Evolutionary conservation across 2,888 invertebrate species (phyloP).

Genomic region (Leucophora obtusa): DNA sequence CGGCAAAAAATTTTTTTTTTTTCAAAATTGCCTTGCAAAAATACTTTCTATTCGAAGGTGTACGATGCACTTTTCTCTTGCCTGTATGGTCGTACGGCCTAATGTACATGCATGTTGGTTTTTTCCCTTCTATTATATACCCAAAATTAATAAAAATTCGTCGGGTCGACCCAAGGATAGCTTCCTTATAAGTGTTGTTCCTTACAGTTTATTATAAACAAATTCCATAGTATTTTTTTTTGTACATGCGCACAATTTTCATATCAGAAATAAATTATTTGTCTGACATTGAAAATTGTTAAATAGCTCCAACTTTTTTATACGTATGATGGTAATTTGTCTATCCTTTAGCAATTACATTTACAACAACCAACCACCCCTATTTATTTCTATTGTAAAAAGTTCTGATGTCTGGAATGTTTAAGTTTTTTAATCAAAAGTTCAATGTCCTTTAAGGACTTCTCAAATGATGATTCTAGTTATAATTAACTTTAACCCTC

Average conservation of each 20-base stretch:
- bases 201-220: too few species aligned
- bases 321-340: slow-evolving; percentile 7
- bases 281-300: slow-evolving; percentile 46
- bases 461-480: neutral
- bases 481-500: too few species aligned
- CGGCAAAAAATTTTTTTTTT: too few species aligned
- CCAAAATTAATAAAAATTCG: too few species aligned
- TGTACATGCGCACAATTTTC: slow-evolving; percentile 3
- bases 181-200: too few species aligned
- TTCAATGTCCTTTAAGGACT: slow-evolving; percentile 13
- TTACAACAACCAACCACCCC: slow-evolving; percentile 23
- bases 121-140: too few species aligned
- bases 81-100: too few species aligned
- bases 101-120: too few species aligned
- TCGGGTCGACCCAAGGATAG: too few species aligned
- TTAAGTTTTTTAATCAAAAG: slow-evolving; percentile 6
- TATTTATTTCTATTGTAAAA: slow-evolving; percentile 13
- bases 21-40: too few species aligned
- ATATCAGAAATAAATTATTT: slow-evolving; percentile 17
- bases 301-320: slow-evolving; percentile 11
- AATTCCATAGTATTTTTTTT: neutral
- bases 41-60: too few species aligned
- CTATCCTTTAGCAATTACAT: slow-evolving; percentile 9
- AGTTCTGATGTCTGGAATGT: slow-evolving; percentile 1
- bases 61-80: too few species aligned